These are phyloP conservation scores for Larimichthys polyactis DNA, from an alignment of 2,113 vertebrate genomes.

Conservation along the genomic window DNA sequence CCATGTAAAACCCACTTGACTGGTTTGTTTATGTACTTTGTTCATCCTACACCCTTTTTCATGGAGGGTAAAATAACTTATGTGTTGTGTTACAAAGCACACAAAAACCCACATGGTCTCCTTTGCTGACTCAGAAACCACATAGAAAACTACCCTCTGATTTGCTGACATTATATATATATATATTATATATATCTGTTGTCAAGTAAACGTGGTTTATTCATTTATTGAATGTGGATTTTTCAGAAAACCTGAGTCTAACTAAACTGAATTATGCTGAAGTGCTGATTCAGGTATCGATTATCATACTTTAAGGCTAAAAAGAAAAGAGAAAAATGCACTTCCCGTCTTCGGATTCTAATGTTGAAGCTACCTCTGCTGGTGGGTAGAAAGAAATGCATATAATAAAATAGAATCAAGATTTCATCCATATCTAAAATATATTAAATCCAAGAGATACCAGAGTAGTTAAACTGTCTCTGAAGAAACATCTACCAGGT, in stretches of 20 bases:
- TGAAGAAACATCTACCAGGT: background rate
- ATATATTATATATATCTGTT: background rate
- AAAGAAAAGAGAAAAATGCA: background rate
- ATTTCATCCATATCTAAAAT: background rate
- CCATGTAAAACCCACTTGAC: slow-evolving; percentile 6
- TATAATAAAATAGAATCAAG: background rate
- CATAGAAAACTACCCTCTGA: background rate
- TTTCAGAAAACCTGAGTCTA: background rate
- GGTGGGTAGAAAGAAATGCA: slow-evolving; percentile 30
- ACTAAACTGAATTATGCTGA: background rate
- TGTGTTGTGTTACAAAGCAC: background rate
- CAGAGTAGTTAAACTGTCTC: background rate
- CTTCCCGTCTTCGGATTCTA: background rate
- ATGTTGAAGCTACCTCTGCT: slow-evolving; percentile 62
- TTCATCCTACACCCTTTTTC: background rate
- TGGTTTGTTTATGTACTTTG: background rate
- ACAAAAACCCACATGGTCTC: background rate
- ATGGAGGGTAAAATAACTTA: background rate
- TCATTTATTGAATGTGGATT: slow-evolving; percentile 8
- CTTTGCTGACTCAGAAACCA: slow-evolving; percentile 26
- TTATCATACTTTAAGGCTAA: background rate
- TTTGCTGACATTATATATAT: background rate
- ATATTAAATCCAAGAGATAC: background rate
- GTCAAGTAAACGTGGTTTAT: slow-evolving; percentile 6
- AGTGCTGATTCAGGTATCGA: slow-evolving; percentile 21